Conservation (phyloP, 2,888 invertebrate genomes). For the Poecilus cupreus region DNA sequence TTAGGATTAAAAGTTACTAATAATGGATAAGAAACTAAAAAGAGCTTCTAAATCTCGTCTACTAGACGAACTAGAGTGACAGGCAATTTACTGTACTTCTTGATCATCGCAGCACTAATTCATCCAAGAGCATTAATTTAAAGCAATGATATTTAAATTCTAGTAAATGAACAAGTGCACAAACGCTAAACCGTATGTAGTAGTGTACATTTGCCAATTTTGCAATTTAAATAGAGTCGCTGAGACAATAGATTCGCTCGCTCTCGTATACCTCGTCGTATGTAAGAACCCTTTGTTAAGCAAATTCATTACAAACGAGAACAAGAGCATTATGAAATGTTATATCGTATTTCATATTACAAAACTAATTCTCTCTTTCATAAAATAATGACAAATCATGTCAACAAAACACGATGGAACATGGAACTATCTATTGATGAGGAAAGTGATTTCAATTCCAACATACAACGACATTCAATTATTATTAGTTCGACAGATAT, state of each 20-base stretch:
- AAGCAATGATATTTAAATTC: too few relatives aligned
- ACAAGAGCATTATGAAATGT: slow-evolving; percentile 13
- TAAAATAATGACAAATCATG: neutral
- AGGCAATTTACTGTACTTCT: too few relatives aligned
- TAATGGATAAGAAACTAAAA: too few relatives aligned
- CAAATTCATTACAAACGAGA: slow-evolving; percentile 22
- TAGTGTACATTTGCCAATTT: neutral
- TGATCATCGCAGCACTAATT: too few relatives aligned
- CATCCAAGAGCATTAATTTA: too few relatives aligned
- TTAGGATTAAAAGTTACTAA: too few relatives aligned
- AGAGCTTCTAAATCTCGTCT: too few relatives aligned
- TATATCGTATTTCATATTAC: neutral
- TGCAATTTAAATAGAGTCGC: slow-evolving; percentile 22
- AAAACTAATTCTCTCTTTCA: neutral
- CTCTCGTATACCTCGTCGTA: neutral
- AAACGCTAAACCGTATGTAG: too few relatives aligned
- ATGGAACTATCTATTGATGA: neutral
- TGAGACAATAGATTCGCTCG: slow-evolving; percentile 14
- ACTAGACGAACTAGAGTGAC: too few relatives aligned
- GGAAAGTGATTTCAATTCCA: neutral
- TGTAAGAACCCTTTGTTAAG: slow-evolving; percentile 24
- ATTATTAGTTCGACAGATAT: too few relatives aligned
- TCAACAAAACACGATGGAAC: neutral
- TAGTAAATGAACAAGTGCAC: too few relatives aligned
- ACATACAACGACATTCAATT: too few relatives aligned